Base-by-base conservation (phyloP, 1,140 invertebrate genomes). In the Drosophila novamexicana region DNA sequence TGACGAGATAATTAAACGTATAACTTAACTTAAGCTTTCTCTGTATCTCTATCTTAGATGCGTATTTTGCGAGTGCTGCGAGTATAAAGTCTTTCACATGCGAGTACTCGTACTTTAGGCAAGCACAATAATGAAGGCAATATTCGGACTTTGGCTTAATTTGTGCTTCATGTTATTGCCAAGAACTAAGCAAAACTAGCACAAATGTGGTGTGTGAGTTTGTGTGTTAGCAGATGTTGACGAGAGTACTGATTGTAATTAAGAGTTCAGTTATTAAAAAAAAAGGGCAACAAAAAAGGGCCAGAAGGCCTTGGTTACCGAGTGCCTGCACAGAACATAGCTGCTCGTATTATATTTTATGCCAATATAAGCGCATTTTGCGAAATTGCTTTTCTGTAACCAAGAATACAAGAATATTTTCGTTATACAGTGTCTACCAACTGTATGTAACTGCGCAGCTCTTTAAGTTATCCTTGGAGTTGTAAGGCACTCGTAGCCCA, bases 351-450 rank as follows among this genome's bases (percentile, higher is more conserved):
- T 67, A 75, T 82, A 82, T 78, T 84, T 85, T 75, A 84, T 84
- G 81, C 58, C 81, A 74, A 85, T 59, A 50, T 84, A 84, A 84
- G 77, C 83, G 73, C 77, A 70, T 84, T 82, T 83, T 32, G 56
- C 73, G 36, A 81, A 84, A 84, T 84, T 84, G 66, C 77, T 81
- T 84, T 77, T 64, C 39, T 65, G n/a, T 29, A 59, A 59, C 61
- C 50, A 45, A 50, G 50, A 39, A 45, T 50, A 39, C 50, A 45
- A 50, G 50, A 39, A 45, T 50, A 39, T 47, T 12, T 16, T 39
- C 12, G 16, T 22, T 39, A 29, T 59, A 44, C 34, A 45, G 29
- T 50, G 29, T 45, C 18, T 22, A 9, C 49, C 22, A 50, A 29
- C 52, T 47, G 47, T 37, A 9, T 34, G 6, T 32, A 63, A 16